Percentiles rank a stretch among this genome's conserved stretches.
Evolutionary conservation across 2,888 invertebrate genomes (phyloP).

Genomic region (Encarsia formosa): DNA sequence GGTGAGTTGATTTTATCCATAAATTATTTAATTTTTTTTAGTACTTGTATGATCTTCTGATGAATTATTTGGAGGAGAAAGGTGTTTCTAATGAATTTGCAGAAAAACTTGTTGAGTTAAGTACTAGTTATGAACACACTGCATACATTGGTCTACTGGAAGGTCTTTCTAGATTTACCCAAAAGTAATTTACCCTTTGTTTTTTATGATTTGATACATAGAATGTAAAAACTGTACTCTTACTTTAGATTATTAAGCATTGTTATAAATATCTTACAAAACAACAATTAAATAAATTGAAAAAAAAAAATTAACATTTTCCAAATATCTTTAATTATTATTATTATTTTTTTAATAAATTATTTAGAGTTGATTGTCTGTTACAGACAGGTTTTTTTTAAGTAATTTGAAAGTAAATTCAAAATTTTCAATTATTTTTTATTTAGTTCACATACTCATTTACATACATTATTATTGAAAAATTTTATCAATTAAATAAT

Average conservation of each 20-base stretch:
- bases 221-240: constrained; percentile 24
- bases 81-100: constrained; percentile 92
- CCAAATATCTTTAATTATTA: no score
- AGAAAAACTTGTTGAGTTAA: constrained; percentile 80
- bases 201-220: constrained; percentile 19
- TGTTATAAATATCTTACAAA: constrained; percentile 23
- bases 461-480: no score
- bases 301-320: no score
- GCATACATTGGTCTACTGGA: constrained; percentile 87
- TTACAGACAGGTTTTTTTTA: no score
- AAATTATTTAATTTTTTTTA: constrained; percentile 52
- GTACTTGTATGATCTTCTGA: constrained; percentile 90
- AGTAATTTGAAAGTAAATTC: no score
- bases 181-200: constrained; percentile 47
- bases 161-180: constrained; percentile 79
- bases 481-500: no score
- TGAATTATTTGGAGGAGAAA: constrained; percentile 94
- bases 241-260: constrained; percentile 22
- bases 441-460: no score
- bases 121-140: constrained; percentile 89
- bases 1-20: constrained; percentile 6
- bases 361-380: no score
- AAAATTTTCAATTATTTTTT: no score
- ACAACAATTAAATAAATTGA: no score
- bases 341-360: no score